phyloP scores from a whole-genome alignment of 2,113 vertebrate species.

The Sterrhoptilus dennistouni region DNA sequence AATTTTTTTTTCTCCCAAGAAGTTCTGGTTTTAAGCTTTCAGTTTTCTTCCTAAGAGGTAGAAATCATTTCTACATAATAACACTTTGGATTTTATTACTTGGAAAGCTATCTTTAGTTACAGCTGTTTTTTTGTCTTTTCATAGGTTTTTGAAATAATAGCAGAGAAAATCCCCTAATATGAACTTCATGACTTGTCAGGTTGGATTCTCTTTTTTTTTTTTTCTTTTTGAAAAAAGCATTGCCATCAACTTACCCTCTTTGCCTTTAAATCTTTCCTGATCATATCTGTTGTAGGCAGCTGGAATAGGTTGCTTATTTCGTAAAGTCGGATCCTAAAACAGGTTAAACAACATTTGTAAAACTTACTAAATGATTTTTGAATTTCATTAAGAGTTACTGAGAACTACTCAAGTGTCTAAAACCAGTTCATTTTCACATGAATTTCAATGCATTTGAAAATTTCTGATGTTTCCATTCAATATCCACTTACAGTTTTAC shows the following conservation, averaged over 20 bases:
- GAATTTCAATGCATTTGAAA: background rate
- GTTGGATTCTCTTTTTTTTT: background rate
- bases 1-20: background rate
- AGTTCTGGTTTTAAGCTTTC: background rate
- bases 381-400: background rate
- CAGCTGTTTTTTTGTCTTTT: background rate
- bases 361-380: background rate
- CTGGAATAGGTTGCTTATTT: slow-evolving; percentile 93
- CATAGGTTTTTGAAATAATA: background rate
- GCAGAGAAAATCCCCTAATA: background rate
- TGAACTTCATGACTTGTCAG: accelerated
- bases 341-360: background rate
- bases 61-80: background rate
- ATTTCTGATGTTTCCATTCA: background rate
- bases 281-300: slow-evolving; percentile 97
- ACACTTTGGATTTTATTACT: background rate
- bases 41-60: background rate
- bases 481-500: background rate
- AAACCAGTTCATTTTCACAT: background rate
- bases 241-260: slow-evolving; percentile 83
- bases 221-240: background rate
- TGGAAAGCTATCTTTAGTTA: background rate
- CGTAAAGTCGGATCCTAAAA: slow-evolving; percentile 89
- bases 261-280: slow-evolving; percentile 99
- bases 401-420: background rate